These are phyloP conservation scores for Andrena haemorrhoa DNA, from an alignment of 2,888 invertebrate genomes.

Conservation along the genomic window DNA sequence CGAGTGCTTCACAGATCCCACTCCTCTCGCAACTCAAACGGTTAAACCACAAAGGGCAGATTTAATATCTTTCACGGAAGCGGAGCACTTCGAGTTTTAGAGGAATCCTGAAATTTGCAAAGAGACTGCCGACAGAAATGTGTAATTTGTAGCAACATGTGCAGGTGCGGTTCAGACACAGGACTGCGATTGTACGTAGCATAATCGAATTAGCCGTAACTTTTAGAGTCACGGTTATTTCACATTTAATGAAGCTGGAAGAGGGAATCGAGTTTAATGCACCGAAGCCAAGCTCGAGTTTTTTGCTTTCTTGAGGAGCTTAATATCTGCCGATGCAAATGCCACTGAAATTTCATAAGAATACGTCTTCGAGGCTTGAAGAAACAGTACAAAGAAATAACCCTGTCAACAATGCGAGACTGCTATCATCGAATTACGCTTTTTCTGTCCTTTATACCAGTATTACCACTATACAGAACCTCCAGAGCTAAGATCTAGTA, in stretches of 20 bases:
- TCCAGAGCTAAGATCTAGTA: too few species aligned
- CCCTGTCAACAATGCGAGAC: neutral
- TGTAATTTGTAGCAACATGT: neutral
- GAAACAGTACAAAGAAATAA: neutral
- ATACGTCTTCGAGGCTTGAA: neutral
- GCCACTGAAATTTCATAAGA: slow-evolving; percentile 15
- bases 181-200: too few species aligned
- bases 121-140: slow-evolving; percentile 1
- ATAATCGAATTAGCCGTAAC: neutral
- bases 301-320: too few species aligned
- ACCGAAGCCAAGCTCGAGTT: too few species aligned
- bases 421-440: slow-evolving; percentile 4
- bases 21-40: slow-evolving; percentile 4
- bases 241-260: too few species aligned
- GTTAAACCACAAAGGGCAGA: slow-evolving; percentile 13
- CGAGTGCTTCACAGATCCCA: neutral
- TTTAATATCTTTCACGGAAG: slow-evolving; percentile 19
- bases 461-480: too few species aligned
- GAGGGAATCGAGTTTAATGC: too few species aligned
- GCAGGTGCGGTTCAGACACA: neutral
- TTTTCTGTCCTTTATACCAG: too few species aligned
- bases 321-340: too few species aligned
- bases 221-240: too few species aligned
- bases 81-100: neutral
- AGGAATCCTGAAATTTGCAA: slow-evolving; percentile 3